phyloP scores from a whole-genome alignment of 2,113 vertebrate species.

The Phasianus colchicus region DNA sequence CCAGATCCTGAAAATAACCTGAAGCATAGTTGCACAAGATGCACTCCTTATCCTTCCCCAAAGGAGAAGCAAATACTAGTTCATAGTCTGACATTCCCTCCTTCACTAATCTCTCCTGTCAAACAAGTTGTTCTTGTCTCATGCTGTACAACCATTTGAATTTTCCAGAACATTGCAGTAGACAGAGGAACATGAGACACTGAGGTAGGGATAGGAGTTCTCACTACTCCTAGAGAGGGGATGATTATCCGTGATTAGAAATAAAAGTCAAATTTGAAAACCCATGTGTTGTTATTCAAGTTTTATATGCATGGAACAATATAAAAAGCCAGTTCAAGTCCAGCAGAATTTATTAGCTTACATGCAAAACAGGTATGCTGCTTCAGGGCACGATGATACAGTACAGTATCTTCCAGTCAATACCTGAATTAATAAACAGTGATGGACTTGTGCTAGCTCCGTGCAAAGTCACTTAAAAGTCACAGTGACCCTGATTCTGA shows the following conservation, averaged over 20 bases:
- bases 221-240: not conserved
- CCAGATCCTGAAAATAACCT: not conserved
- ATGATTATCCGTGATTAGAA: not conserved
- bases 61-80: not conserved
- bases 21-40: not conserved
- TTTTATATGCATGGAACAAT: not conserved
- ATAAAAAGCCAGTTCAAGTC: not conserved
- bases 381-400: not conserved
- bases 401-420: not conserved
- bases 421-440: slow-evolving; percentile 18
- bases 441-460: not conserved
- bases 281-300: not conserved
- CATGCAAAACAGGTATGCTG: not conserved
- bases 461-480: not conserved
- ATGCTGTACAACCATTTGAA: not conserved
- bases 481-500: not conserved
- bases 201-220: not conserved
- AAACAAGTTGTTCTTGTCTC: not conserved
- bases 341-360: slow-evolving; percentile 34
- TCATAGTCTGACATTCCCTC: not conserved
- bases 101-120: not conserved
- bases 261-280: not conserved
- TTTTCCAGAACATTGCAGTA: not conserved
- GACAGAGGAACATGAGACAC: not conserved
- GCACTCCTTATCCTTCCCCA: not conserved